Base-by-base conservation (phyloP, 2,797 vertebrate species). In the Tiaroga cobitis region DNA sequence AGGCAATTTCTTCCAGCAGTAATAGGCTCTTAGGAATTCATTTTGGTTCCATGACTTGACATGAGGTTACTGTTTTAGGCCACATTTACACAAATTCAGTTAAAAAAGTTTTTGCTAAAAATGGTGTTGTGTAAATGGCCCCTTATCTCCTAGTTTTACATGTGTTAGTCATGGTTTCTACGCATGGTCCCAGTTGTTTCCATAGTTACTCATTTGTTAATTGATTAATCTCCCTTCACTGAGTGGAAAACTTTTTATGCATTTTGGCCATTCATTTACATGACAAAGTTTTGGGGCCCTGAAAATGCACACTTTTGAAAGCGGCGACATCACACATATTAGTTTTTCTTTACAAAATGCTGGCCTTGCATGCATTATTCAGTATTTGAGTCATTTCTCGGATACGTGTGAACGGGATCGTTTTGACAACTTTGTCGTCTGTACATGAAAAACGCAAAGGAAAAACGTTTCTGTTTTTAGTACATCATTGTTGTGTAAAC, bases 321-420 rank as follows among this genome's bases (percentile, higher is more conserved):
- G 6, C 2, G 18, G 16, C 16, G 2, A 51, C 49, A 19, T 51
- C 18, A 19, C 5, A 5, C 18, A 59, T 59, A 13, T 46, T 5
- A 5, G 46, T 11, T 24, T 59, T n/a, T 59, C 24, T n/a, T n/a
- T n/a, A 59, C 3, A 5, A 59, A 59, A 16, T n/a, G 9, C 21
- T 24, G 8, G 8, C 8, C 56, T 59, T 4, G 56, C 9, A 59
- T 59, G 24, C 9, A 59, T 59, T 2, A n/a, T 59, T 9, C 56
- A n/a, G 4, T 0, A 10, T n/a, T 59, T 4, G n/a, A 5, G 56
- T n/a, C 0, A 10, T n/a, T 59, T 5, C 9, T 4, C 1, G 8
- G 24, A 59, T n/a, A 10, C 1, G 24, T n/a, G 24, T 59, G 56
- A n/a, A n/a, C 9, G 24, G 3, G 56, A n/a, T 59, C 3, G 0